These are phyloP conservation scores for Eristalinus aeneus DNA, from an alignment of 2,888 invertebrate genomes.

Conservation along the genomic window DNA sequence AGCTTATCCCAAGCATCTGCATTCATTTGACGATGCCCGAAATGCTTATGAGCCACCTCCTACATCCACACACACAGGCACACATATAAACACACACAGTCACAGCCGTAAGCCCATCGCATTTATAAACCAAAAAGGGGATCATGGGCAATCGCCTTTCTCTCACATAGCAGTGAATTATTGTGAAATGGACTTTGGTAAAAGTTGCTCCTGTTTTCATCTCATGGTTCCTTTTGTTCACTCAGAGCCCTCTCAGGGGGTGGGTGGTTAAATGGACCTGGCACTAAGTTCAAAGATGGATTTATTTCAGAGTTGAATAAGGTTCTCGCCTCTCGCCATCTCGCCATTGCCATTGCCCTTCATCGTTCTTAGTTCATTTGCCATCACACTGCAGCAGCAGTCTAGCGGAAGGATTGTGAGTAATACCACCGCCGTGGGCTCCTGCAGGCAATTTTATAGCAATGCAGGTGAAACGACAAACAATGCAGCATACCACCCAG, in stretches of 20 bases:
- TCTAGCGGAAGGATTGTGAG: conserved; percentile 22
- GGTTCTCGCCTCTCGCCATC: conserved; percentile 7
- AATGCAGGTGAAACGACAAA: conserved; percentile 70
- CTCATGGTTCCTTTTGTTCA: conserved; percentile 44
- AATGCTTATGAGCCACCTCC: conserved; percentile 62
- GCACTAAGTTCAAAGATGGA: conserved; percentile 68
- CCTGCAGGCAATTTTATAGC: conserved; percentile 64
- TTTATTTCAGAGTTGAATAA: conserved; percentile 58
- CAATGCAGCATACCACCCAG: conserved; percentile 47
- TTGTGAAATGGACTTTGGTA: conserved; percentile 69
- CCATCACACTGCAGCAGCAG: conserved; percentile 6
- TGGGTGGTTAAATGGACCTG: conserved; percentile 52
- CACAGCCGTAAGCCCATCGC: conserved; percentile 17
- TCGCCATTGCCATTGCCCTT: background rate
- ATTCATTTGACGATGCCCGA: conserved; percentile 69
- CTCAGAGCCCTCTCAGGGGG: background rate
- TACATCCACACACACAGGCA: background rate
- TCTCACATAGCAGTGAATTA: conserved; percentile 70
- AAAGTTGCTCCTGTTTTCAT: conserved; percentile 58
- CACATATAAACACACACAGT: background rate
- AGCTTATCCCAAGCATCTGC: conserved; percentile 69
- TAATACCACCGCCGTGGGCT: conserved; percentile 20
- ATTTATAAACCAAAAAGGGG: conserved; percentile 70
- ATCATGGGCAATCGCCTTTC: conserved; percentile 71
- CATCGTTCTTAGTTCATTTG: background rate